Evolutionary conservation across 2,888 invertebrate genomes (phyloP).

Genomic region (Mimachlamys varia): DNA sequence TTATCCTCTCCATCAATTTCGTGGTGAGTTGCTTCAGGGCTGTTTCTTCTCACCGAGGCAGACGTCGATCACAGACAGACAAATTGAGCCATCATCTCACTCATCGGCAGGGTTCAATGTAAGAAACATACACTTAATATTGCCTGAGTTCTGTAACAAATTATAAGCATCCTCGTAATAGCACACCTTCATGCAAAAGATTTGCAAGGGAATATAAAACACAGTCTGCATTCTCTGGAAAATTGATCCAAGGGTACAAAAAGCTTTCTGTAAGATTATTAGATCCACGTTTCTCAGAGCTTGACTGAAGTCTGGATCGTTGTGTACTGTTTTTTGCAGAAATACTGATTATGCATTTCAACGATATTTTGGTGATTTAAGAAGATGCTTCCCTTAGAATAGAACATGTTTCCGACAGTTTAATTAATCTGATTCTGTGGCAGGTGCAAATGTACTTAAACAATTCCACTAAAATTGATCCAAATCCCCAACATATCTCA

Average conservation of each 20-base stretch:
- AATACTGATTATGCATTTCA: background rate
- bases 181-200: background rate
- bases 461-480: no score
- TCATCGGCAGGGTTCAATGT: background rate
- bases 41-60: background rate
- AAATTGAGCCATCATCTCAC: background rate
- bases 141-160: background rate
- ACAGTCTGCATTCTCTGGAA: background rate
- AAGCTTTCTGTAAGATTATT: background rate
- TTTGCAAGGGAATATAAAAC: background rate
- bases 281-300: background rate
- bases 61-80: background rate
- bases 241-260: background rate
- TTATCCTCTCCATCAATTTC: slow-evolving; percentile 7
- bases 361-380: background rate
- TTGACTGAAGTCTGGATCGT: background rate
- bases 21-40: background rate
- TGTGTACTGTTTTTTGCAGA: background rate
- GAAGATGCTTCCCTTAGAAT: background rate
- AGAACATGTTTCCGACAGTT: background rate
- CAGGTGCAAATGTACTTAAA: no score
- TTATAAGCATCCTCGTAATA: background rate
- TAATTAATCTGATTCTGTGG: background rate
- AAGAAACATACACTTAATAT: background rate
- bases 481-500: no score